Evolutionary conservation across 2,888 invertebrate species (phyloP).

Genomic region (Stenolophus ochropezus): DNA sequence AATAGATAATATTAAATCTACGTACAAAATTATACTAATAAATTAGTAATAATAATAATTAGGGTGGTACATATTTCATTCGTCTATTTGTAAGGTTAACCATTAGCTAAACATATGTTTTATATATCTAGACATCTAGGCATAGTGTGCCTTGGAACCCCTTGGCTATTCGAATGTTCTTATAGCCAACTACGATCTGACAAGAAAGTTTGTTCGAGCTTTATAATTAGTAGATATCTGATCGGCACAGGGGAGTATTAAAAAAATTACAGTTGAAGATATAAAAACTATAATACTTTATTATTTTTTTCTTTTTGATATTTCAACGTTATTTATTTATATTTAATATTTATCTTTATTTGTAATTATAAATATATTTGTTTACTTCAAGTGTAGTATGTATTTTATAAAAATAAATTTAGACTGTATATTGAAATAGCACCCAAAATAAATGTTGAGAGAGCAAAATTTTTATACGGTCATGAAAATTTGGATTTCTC

Average conservation of each 20-base stretch:
- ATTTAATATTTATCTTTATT: too few species aligned
- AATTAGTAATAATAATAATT: neutral
- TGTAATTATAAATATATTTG: too few species aligned
- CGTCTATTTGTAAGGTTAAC: neutral
- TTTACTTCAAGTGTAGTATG: too few species aligned
- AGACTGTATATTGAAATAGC: too few species aligned
- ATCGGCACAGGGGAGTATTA: neutral
- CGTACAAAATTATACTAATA: neutral
- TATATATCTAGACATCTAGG: neutral
- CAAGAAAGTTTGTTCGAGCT: neutral
- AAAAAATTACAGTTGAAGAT: neutral
- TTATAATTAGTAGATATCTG: neutral
- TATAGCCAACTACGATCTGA: conserved; percentile 1
- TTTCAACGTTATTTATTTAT: too few species aligned
- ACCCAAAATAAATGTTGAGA: too few species aligned
- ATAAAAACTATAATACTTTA: too few species aligned
- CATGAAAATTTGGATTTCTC: too few species aligned
- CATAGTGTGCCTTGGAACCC: neutral
- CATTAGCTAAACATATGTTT: neutral
- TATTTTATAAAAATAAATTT: too few species aligned
- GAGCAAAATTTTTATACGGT: too few species aligned
- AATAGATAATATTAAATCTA: too few species aligned
- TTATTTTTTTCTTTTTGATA: too few species aligned
- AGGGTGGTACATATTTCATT: neutral
- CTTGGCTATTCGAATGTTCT: neutral